Evolutionary conservation across 2,888 invertebrate genomes (phyloP).

Genomic region (Cryptophagus acutangulus): DNA sequence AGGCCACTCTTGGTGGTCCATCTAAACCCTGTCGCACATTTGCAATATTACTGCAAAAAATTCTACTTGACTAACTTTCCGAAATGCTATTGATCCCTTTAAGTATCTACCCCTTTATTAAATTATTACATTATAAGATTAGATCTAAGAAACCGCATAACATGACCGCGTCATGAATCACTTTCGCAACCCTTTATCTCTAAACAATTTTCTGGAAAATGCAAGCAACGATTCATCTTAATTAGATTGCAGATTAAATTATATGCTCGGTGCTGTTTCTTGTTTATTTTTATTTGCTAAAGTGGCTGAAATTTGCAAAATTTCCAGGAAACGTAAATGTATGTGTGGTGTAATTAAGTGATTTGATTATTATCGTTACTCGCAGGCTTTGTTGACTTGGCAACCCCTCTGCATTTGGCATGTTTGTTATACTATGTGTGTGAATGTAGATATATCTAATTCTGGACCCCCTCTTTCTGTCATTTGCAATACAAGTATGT

Average conservation of each 20-base stretch:
- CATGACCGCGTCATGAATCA: background rate
- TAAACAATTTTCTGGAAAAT: background rate
- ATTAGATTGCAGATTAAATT: no score
- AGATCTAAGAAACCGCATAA: background rate
- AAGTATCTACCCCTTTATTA: background rate
- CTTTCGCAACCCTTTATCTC: background rate
- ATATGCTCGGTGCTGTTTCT: no score
- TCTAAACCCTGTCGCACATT: no score
- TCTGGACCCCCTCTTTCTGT: no score
- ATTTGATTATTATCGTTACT: slow-evolving; percentile 1
- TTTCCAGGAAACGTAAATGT: no score
- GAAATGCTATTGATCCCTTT: no score
- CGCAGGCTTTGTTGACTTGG: background rate
- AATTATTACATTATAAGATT: slow-evolving; percentile 1
- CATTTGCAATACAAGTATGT: background rate
- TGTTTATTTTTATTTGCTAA: no score
- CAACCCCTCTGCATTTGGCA: slow-evolving; percentile 2
- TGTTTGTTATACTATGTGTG: no score
- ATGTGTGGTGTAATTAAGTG: slow-evolving; percentile 1
- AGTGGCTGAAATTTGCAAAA: no score
- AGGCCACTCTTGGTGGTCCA: no score
- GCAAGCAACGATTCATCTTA: background rate
- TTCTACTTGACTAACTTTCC: no score
- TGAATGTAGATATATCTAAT: background rate
- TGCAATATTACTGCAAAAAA: no score